Percentiles rank a stretch among this genome's conserved stretches.
These are phyloP conservation scores for Agrilus cyanescens DNA, from an alignment of 2,888 invertebrate genomes.

Conservation along the genomic window DNA sequence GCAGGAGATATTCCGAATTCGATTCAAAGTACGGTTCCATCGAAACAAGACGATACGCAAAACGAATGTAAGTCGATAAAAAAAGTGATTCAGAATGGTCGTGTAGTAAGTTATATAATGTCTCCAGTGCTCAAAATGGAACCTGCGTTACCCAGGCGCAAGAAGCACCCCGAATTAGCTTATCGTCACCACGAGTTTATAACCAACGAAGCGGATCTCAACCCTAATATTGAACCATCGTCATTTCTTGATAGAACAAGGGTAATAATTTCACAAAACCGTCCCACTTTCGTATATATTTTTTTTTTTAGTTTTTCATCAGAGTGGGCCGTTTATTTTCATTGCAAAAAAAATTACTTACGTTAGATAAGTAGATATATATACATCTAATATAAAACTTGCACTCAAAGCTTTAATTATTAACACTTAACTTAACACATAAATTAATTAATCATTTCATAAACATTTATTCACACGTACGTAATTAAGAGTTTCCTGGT, in stretches of 20 bases:
- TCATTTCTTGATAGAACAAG: slow-evolving; percentile 51
- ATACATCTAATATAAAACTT: too few relatives aligned
- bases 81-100: slow-evolving; percentile 19
- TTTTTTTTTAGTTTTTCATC: background rate
- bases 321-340: too few relatives aligned
- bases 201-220: slow-evolving; percentile 47
- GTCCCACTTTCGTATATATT: background rate
- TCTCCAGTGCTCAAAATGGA: slow-evolving; percentile 48
- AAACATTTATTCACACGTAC: too few relatives aligned
- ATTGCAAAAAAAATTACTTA: too few relatives aligned
- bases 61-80: slow-evolving; percentile 27
- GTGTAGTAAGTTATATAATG: slow-evolving; percentile 23
- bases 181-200: slow-evolving; percentile 79
- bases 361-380: too few relatives aligned
- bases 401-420: too few relatives aligned
- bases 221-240: slow-evolving; percentile 44
- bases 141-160: slow-evolving; percentile 74
- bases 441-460: too few relatives aligned
- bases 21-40: slow-evolving; percentile 22
- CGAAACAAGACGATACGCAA: slow-evolving; percentile 30
- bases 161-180: slow-evolving; percentile 80
- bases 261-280: slow-evolving; percentile 35
- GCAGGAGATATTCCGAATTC: slow-evolving; percentile 27
- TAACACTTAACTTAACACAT: too few relatives aligned
- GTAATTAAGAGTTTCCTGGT: too few relatives aligned